Evolutionary conservation across 1,140 invertebrate species (phyloP), one percentile per base, ranked within the genome.

Genomic region (Reticulitermes speratus): DNA sequence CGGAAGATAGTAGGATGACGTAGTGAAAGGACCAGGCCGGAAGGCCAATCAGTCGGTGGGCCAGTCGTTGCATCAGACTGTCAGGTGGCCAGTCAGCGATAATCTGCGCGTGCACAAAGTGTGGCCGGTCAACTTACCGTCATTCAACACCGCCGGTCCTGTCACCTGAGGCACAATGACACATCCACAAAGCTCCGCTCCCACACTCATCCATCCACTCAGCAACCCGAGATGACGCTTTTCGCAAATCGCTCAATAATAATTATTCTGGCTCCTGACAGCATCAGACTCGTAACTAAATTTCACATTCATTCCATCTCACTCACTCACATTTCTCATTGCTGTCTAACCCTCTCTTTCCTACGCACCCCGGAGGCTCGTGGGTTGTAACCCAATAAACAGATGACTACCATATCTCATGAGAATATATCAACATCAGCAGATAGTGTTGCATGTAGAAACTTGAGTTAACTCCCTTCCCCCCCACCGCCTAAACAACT

Each of bases 341-440:
- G 32, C 23, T 45, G 3, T 14, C 19, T 23, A 44, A 3, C 25
- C 11, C 16, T 44, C 83, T 84, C 44, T 48, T 45, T 45, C 48
- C 48, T 52, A n/a, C 52, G n/a, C 30, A 52, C 83, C 83, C 45
- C 59, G 44, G 52, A 84, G 83, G 45, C 52, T 45, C 44, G n/a
- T 84, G 48, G 44, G n/a, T 45, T 52, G 83, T 84, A 84, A 84
- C 83, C 83, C 52, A 84, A 84, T 84, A 52, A 84, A 84, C 83
- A 52, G 45, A 45, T 84, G 44, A 52, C 30, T 84, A 52, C 52
- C 83, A 30, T 52, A 84, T 30, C 44, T 84, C 83, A 75, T 30
- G 65, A 75, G 65, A 30, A 65, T 65, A 65, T 65, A 65, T 65
- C 59, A 65, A 75, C 65, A 75, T 75, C 65, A 75, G 65, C 25